Evolutionary conservation across 2,113 vertebrate species (phyloP).

Genomic region (Rhinolophus ferrumequinum): DNA sequence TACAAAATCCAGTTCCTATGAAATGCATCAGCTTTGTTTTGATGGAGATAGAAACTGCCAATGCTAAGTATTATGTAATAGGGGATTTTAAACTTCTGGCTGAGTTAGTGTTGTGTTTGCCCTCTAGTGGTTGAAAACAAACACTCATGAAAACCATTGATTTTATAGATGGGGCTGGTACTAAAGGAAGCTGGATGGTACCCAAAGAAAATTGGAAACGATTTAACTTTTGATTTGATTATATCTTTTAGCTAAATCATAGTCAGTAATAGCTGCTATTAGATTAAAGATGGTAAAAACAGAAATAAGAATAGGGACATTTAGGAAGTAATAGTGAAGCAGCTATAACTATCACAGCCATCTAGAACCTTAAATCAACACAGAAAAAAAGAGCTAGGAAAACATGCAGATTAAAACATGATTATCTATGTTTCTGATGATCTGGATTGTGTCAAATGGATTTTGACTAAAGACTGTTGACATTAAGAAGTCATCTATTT

Average conservation of each 20-base stretch:
- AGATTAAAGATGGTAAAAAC: neutral
- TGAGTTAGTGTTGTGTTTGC: neutral
- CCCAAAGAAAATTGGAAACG: neutral
- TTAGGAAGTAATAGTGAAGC: neutral
- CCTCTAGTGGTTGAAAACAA: conserved; percentile 18
- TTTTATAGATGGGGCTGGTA: neutral
- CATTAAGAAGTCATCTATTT: neutral
- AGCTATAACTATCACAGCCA: neutral
- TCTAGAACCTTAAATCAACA: neutral
- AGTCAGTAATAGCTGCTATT: neutral
- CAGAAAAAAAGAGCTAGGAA: neutral
- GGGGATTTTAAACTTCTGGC: neutral
- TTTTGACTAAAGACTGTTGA: neutral
- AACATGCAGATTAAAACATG: neutral
- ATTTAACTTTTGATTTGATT: conserved; percentile 31
- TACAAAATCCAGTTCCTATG: neutral
- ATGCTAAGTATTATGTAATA: neutral
- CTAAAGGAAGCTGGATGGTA: neutral
- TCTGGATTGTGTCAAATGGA: neutral
- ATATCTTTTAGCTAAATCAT: neutral
- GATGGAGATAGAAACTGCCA: neutral
- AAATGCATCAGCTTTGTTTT: neutral
- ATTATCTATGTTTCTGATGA: neutral
- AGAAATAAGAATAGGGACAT: neutral
- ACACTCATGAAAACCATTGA: neutral